Base-by-base conservation (phyloP, 1,140 invertebrate species). In the Antheraea mylitta region DNA sequence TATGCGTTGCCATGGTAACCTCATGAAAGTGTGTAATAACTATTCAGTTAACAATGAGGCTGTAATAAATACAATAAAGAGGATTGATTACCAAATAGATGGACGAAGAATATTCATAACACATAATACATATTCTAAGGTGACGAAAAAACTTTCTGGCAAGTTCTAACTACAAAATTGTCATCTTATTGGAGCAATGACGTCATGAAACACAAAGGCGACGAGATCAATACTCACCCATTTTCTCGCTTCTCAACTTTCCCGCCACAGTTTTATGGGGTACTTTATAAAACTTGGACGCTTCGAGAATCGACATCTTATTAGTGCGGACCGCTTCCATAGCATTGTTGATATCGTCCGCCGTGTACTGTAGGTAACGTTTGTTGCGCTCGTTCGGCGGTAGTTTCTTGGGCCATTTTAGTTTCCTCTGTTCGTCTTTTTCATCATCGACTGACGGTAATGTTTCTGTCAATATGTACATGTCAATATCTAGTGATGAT, bases 281-380 rank as follows among this genome's bases (percentile, higher is more conserved):
- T 13, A 74, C 65, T 16, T 64, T 53, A 53, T 67, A 77, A 0
- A 45, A 48, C 4, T 45, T 16, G 0, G 72, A 18, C 13, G 72
- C 75, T 42, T 72, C 66, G 22, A 9, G 10, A 0, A n/a, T 16
- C 0, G 70, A 53, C 42, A 72, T 18, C 3, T 53, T 37, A 10
- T 66, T 37, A 18, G 45, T 72, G 3, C 58, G 18, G 5, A 72
- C 66, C 2, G 64, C 67, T 8, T 69, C 67, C 37, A 66, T 1
- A 37, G 58, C 70, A 38, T 74, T 37, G 0, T 22, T 0, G 9
- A 69, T 22, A 16, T 69, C 38, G n/a, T 64, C 64, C 22, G 66
- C 36, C 2, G 76, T 75, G 30, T 84, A 84, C 19, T 81, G 76
- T 37, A 82, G 78, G 68, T 85, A 85, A 16, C 70, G 71, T 19